Percentiles rank a stretch among this genome's conserved stretches.
These are phyloP conservation scores for Andrena trimmerana DNA, from an alignment of 2,888 invertebrate species.

Conservation along the genomic window DNA sequence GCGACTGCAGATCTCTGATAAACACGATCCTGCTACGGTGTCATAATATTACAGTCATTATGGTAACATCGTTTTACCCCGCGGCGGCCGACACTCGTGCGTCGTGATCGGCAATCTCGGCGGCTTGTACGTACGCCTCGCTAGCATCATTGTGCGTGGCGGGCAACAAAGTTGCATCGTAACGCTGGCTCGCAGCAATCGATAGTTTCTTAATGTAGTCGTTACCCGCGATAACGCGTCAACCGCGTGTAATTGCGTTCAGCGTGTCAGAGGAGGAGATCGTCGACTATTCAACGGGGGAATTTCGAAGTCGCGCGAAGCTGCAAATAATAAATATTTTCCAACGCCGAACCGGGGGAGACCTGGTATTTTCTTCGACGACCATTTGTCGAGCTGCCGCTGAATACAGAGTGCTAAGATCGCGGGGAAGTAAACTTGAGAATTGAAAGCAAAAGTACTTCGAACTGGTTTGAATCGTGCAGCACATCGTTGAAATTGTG, in stretches of 20 bases:
- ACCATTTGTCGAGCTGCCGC: too few relatives aligned
- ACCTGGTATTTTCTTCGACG: too few relatives aligned
- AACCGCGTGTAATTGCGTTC: constrained; percentile 16
- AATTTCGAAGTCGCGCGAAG: neutral
- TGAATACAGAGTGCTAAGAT: too few relatives aligned
- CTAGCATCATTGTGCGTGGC: constrained; percentile 38
- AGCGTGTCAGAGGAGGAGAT: neutral
- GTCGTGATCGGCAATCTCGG: constrained; percentile 60
- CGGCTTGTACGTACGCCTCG: constrained; percentile 60
- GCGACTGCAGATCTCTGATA: constrained; percentile 70
- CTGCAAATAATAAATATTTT: neutral
- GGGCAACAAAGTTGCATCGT: constrained; percentile 48
- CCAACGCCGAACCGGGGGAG: too few relatives aligned
- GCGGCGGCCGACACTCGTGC: constrained; percentile 41
- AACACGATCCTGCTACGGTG: constrained; percentile 61
- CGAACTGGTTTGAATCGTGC: too few relatives aligned
- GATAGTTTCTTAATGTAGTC: constrained; percentile 26
- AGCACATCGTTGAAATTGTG: neutral
- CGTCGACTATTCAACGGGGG: neutral
- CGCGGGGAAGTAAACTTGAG: too few relatives aligned
- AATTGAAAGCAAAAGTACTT: too few relatives aligned
- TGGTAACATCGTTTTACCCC: constrained; percentile 59
- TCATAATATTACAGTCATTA: constrained; percentile 73
- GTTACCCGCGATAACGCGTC: constrained; percentile 13
- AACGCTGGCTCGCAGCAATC: constrained; percentile 41